A percentile compares a stretch with the other conserved stretches of the same genome.
phyloP scores from a whole-genome alignment of 2,113 vertebrate species.

The Rhinoptilus africanus region DNA sequence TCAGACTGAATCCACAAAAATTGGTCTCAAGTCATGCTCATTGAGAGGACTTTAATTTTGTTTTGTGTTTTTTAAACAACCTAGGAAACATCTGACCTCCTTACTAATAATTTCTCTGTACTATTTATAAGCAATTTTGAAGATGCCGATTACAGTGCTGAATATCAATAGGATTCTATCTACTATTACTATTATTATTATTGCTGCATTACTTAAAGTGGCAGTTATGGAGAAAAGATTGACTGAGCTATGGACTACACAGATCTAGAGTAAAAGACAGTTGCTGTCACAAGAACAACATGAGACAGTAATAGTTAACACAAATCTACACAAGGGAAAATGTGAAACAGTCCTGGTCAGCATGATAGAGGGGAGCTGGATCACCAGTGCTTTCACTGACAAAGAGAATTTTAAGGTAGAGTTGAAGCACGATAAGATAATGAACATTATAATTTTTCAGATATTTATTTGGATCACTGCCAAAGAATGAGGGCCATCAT shows the following conservation, averaged over 20 bases:
- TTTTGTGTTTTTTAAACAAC: slow-evolving; percentile 16
- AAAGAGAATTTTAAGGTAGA: neutral
- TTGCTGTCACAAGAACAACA: neutral
- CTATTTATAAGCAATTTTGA: neutral
- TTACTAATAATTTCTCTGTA: neutral
- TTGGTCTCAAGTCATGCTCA: neutral
- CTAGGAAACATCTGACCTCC: neutral
- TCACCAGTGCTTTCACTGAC: neutral
- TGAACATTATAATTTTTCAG: neutral
- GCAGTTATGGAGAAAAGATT: neutral
- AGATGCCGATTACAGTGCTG: neutral
- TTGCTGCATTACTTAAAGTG: neutral
- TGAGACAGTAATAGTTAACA: neutral
- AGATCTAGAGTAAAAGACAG: neutral
- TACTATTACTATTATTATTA: neutral
- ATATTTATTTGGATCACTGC: neutral
- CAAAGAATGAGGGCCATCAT: neutral
- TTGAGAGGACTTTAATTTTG: slow-evolving; percentile 8
- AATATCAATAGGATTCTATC: neutral
- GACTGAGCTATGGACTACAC: neutral
- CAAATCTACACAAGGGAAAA: neutral
- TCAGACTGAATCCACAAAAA: slow-evolving; percentile 36
- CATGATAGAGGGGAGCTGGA: neutral
- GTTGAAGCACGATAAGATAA: neutral
- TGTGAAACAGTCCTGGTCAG: neutral